A percentile compares a stretch with the other conserved stretches of the same genome.
phyloP scores from a whole-genome alignment of 2,113 vertebrate species.

The Ahaetulla prasina region DNA sequence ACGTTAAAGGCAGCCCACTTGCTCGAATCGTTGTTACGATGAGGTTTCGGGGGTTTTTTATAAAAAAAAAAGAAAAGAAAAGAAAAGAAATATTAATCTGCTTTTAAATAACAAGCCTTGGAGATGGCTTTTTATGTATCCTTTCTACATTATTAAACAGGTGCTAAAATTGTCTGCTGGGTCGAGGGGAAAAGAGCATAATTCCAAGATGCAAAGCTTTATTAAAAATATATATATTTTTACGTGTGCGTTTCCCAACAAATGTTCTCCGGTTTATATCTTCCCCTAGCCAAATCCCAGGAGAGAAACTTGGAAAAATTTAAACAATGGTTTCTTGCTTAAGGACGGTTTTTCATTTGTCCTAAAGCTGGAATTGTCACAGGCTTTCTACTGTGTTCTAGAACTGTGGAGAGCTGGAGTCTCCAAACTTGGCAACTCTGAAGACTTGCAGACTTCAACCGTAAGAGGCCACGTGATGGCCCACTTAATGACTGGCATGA shows the following conservation, averaged over 20 bases:
- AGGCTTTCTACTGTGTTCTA: background rate
- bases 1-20: background rate
- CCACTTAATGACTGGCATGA: too few species aligned
- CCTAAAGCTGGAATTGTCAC: background rate
- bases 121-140: background rate
- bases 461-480: too few species aligned
- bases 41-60: fast-evolving
- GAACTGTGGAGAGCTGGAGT: too few species aligned
- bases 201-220: fast-evolving
- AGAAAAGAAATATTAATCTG: background rate
- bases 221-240: background rate
- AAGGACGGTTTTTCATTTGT: background rate
- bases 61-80: background rate
- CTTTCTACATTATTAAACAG: background rate
- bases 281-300: background rate
- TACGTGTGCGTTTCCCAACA: too few species aligned
- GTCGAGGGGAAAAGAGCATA: background rate
- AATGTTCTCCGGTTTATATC: background rate
- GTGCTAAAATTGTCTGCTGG: background rate
- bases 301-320: background rate
- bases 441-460: too few species aligned
- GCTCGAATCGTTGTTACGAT: background rate
- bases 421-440: too few species aligned
- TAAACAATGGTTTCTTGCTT: background rate
- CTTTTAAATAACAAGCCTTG: background rate